Evolutionary conservation across 2,888 invertebrate species (phyloP).

Genomic region (Galeruca laticollis): DNA sequence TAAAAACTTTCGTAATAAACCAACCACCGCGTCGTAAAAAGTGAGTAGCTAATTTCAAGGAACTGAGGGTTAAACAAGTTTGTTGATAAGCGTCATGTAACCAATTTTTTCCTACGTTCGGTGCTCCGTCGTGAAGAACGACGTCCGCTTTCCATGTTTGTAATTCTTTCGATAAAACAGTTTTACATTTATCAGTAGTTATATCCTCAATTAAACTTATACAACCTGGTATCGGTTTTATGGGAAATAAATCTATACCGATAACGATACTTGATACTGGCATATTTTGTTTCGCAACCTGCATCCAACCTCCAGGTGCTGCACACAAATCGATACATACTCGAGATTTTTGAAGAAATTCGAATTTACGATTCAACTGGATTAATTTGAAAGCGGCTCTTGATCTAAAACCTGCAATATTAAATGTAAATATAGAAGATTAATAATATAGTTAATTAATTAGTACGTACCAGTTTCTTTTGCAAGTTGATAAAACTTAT

Average conservation of each 20-base stretch:
- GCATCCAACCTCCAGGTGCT: constrained; percentile 99
- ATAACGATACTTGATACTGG: constrained; percentile 95
- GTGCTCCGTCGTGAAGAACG: constrained; percentile 97
- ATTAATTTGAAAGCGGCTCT: constrained; percentile 99
- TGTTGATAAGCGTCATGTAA: constrained; percentile 97
- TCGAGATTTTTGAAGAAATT: constrained; percentile 94
- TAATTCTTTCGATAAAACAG: constrained; percentile 84
- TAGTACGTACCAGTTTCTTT: constrained; percentile 91
- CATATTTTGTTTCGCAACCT: constrained; percentile 97
- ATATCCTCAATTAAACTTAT: constrained; percentile 94
- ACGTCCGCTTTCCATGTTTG: constrained; percentile 98
- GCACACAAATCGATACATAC: constrained; percentile 99
- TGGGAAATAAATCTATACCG: constrained; percentile 96
- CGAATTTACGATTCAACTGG: constrained; percentile 96
- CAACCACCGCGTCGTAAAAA: constrained; percentile 92
- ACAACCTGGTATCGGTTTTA: constrained; percentile 90
- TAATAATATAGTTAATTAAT: constrained; percentile 21
- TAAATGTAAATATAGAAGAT: constrained; percentile 18
- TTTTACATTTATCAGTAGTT: constrained; percentile 93
- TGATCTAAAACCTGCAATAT: constrained; percentile 86
- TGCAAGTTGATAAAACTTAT: constrained; percentile 98
- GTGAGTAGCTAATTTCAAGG: constrained; percentile 90
- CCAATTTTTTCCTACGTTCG: constrained; percentile 98
- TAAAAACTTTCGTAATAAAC: constrained; percentile 98
- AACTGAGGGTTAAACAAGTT: constrained; percentile 89